These are phyloP conservation scores for Ptiloglossa arizonensis DNA, from an alignment of 1,140 invertebrate species.

Conservation along the genomic window DNA sequence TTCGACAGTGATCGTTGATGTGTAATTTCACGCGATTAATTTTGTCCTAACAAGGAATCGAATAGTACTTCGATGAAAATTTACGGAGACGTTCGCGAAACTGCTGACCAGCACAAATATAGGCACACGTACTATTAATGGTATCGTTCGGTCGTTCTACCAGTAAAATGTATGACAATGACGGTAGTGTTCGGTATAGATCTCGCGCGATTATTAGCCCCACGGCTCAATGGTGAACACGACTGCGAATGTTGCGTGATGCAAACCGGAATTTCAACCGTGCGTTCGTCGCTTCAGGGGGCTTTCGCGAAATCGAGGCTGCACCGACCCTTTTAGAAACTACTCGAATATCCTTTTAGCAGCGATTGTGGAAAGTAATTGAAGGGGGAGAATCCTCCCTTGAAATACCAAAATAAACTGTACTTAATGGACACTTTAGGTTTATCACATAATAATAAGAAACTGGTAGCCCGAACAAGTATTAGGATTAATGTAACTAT, in stretches of 20 bases:
- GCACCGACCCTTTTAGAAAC: background rate
- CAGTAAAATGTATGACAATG: slow-evolving; percentile 9
- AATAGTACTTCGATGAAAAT: background rate
- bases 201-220: slow-evolving; percentile 16
- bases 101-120: slow-evolving; percentile 3
- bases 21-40: too few species aligned
- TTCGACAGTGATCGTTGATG: too few species aligned
- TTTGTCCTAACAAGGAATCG: too few species aligned
- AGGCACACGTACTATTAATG: slow-evolving; percentile 5
- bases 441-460: too few species aligned
- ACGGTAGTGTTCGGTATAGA: background rate
- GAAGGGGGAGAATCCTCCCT: background rate
- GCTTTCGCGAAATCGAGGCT: background rate
- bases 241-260: slow-evolving; percentile 5
- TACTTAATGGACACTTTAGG: too few species aligned
- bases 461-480: too few species aligned
- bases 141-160: background rate
- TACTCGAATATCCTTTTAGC: background rate
- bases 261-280: background rate
- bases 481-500: too few species aligned
- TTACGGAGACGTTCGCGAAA: background rate
- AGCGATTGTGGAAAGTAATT: background rate
- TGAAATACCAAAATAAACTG: background rate
- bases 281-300: background rate
- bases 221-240: background rate